A percentile compares a stretch with the other conserved stretches of the same genome.
Evolutionary conservation across 1,140 invertebrate species (phyloP).

Genomic region (Zophobas atratus): DNA sequence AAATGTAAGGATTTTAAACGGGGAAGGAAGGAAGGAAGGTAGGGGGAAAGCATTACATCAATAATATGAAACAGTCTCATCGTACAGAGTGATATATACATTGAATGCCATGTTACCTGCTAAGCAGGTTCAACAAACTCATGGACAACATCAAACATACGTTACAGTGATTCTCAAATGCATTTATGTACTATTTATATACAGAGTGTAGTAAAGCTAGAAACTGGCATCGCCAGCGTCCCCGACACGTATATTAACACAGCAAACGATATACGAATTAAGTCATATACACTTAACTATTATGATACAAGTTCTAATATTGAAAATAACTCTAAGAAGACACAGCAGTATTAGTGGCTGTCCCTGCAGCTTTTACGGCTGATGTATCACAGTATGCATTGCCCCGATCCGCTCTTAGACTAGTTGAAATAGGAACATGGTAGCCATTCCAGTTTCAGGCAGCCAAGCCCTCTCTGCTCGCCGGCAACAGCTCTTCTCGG

Average conservation of each 20-base stretch:
- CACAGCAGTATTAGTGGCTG: constrained; percentile 61
- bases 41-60: constrained; percentile 48
- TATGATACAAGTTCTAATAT: constrained; percentile 57
- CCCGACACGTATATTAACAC: constrained; percentile 65
- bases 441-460: constrained; percentile 66
- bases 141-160: constrained; percentile 65
- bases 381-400: constrained; percentile 68
- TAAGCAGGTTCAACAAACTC: constrained; percentile 55
- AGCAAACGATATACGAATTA: constrained; percentile 62
- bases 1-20: constrained; percentile 56
- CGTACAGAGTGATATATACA: constrained; percentile 63
- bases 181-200: constrained; percentile 58
- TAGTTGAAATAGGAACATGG: constrained; percentile 65
- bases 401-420: constrained; percentile 66
- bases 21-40: constrained; percentile 35
- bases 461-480: constrained; percentile 70
- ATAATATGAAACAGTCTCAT: constrained; percentile 62
- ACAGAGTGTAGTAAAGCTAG: constrained; percentile 63
- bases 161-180: constrained; percentile 59
- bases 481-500: constrained; percentile 67
- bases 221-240: constrained; percentile 65
- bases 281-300: constrained; percentile 60
- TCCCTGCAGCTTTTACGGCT: constrained; percentile 63
- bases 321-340: constrained; percentile 60
- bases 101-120: constrained; percentile 56